These are phyloP conservation scores for Drosophila mettleri DNA, from an alignment of 2,888 invertebrate genomes.

Conservation along the genomic window DNA sequence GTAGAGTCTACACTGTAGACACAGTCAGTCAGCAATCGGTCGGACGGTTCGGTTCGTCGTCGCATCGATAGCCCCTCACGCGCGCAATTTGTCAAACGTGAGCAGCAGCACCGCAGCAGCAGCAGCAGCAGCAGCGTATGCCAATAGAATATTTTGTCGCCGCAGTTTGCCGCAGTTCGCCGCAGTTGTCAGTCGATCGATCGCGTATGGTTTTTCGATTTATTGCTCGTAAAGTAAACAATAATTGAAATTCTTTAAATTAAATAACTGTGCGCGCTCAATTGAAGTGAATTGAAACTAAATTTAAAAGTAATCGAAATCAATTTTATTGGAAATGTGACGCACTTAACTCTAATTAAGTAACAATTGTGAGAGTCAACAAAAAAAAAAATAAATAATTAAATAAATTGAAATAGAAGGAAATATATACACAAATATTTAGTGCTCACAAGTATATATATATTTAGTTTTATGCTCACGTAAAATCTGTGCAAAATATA, in stretches of 20 bases:
- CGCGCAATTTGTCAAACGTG: slow-evolving; percentile 52
- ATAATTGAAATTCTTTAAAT: slow-evolving; percentile 63
- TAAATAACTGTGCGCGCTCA: slow-evolving; percentile 47
- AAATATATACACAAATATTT: not conserved
- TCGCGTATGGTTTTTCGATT: slow-evolving; percentile 14
- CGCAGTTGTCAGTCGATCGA: slow-evolving; percentile 39
- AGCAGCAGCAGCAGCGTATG: slow-evolving; percentile 24
- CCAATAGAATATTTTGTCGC: slow-evolving; percentile 61
- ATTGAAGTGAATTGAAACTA: slow-evolving; percentile 43
- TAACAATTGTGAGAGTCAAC: slow-evolving; percentile 31
- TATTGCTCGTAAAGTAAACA: slow-evolving; percentile 49
- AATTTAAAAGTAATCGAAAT: slow-evolving; percentile 16
- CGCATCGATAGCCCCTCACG: slow-evolving; percentile 43
- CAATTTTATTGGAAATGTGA: slow-evolving; percentile 39
- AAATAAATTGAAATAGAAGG: too few relatives aligned
- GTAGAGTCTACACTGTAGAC: slow-evolving; percentile 15
- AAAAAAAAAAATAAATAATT: not conserved
- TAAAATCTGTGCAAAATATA: slow-evolving; percentile 5
- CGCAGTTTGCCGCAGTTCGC: slow-evolving; percentile 25
- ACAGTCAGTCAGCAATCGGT: slow-evolving; percentile 26
- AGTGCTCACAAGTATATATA: slow-evolving; percentile 10
- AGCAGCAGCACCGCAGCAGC: slow-evolving; percentile 7
- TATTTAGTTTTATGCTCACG: slow-evolving; percentile 9
- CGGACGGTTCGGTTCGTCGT: slow-evolving; percentile 23
- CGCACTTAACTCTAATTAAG: slow-evolving; percentile 27